These are phyloP conservation scores for Ochropleura plecta DNA, from an alignment of 2,888 invertebrate genomes.

Conservation along the genomic window DNA sequence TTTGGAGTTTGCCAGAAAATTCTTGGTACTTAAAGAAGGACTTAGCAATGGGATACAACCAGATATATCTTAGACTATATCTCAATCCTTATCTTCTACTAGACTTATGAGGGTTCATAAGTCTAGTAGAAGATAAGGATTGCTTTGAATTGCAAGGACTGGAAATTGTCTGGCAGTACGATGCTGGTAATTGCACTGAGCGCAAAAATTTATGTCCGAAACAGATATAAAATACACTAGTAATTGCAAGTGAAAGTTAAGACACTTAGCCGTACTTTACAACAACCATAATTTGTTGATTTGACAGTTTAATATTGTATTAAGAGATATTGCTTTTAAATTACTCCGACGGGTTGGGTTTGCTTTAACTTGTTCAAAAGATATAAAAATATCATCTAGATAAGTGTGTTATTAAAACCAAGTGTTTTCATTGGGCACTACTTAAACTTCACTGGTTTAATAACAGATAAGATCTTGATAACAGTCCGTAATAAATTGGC, in stretches of 20 bases:
- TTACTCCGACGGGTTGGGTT: conserved; percentile 14
- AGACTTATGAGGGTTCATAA: too few relatives aligned
- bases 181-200: not conserved
- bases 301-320: conserved; percentile 49
- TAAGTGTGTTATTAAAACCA: not conserved
- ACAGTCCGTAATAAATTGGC: not conserved
- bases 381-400: conserved; percentile 12
- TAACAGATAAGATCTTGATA: not conserved
- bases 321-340: conserved; percentile 44
- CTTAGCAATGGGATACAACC: not conserved
- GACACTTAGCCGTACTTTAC: conserved; percentile 27
- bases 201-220: conserved; percentile 17
- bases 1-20: not conserved
- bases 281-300: conserved; percentile 38
- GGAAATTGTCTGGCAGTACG: too few relatives aligned
- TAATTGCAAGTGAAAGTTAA: conserved; percentile 38
- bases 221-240: conserved; percentile 24
- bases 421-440: not conserved
- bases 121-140: not conserved
- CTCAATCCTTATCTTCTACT: too few relatives aligned
- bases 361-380: conserved; percentile 6
- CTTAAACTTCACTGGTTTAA: not conserved
- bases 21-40: not conserved
- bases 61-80: conserved; percentile 1
- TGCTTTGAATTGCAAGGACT: not conserved